Evolutionary conservation across 2,113 vertebrate genomes (phyloP).

Genomic region (Neolamprologus toae): DNA sequence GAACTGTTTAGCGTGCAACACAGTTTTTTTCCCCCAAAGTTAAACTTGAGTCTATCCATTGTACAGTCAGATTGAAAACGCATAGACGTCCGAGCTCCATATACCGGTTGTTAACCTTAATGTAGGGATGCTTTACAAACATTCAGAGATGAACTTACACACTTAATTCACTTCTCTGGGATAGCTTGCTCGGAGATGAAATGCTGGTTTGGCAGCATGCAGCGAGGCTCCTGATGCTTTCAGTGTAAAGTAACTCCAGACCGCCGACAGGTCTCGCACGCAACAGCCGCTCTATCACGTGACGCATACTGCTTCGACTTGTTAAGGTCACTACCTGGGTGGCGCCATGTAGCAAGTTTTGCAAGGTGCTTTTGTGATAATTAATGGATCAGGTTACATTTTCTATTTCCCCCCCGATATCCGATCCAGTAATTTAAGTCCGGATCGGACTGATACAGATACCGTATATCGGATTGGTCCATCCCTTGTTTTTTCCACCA

Average conservation of each 20-base stretch:
- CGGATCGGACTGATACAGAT: neutral
- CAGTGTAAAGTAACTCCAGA: neutral
- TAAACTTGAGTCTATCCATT: neutral
- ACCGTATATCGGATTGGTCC: neutral
- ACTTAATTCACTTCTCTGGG: neutral
- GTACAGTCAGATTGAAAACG: neutral
- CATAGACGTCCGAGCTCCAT: neutral
- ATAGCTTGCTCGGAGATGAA: neutral
- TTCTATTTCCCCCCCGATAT: neutral
- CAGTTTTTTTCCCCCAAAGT: neutral
- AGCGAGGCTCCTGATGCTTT: neutral
- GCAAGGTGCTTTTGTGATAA: neutral
- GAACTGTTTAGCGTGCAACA: neutral
- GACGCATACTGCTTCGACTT: neutral
- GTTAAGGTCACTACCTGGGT: neutral
- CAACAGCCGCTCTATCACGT: neutral
- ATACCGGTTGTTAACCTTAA: neutral
- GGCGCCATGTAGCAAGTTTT: rapidly evolving
- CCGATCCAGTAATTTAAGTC: neutral
- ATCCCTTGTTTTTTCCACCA: neutral
- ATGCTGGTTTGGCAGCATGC: neutral
- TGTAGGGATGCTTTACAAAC: neutral
- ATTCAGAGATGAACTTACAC: neutral
- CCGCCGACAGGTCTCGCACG: neutral
- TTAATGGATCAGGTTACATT: neutral